Conservation (phyloP, 2,888 invertebrate genomes). For the Lasioglossum vierecki region DNA sequence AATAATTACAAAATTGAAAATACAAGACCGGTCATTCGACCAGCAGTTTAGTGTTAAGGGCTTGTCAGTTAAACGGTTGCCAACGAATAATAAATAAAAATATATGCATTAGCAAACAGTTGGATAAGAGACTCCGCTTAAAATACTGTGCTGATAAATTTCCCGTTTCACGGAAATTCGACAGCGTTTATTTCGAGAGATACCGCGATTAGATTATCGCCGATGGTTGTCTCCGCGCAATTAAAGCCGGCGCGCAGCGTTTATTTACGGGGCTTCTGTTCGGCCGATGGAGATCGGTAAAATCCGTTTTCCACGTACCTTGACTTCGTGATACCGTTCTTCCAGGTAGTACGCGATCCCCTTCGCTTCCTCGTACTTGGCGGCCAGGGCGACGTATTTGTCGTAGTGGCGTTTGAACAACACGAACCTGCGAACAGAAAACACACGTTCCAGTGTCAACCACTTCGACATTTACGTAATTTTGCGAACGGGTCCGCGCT, state of each 20-base stretch:
- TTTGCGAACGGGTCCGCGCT: not conserved
- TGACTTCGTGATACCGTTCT: conserved; percentile 88
- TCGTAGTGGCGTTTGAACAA: conserved; percentile 88
- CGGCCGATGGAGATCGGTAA: not conserved
- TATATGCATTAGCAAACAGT: not conserved
- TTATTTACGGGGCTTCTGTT: not conserved
- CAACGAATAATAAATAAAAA: not conserved
- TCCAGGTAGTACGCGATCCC: conserved; percentile 87
- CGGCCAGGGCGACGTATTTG: conserved; percentile 87
- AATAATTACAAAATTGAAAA: too few species aligned
- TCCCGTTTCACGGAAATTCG: not conserved
- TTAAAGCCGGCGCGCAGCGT: not conserved
- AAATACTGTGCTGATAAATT: not conserved
- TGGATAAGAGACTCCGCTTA: not conserved
- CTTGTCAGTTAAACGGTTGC: not conserved
- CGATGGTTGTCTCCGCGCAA: not conserved
- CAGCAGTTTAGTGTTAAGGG: too few species aligned
- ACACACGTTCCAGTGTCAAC: not conserved
- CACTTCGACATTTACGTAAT: not conserved
- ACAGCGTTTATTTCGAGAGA: not conserved
- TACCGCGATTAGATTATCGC: conserved; percentile 15
- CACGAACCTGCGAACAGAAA: conserved; percentile 85
- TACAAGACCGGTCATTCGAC: too few species aligned
- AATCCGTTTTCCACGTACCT: conserved; percentile 82
- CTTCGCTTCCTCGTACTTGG: conserved; percentile 87